phyloP scores from a whole-genome alignment of 2,888 invertebrate genomes.

The Prosopocoilus inquinatus region DNA sequence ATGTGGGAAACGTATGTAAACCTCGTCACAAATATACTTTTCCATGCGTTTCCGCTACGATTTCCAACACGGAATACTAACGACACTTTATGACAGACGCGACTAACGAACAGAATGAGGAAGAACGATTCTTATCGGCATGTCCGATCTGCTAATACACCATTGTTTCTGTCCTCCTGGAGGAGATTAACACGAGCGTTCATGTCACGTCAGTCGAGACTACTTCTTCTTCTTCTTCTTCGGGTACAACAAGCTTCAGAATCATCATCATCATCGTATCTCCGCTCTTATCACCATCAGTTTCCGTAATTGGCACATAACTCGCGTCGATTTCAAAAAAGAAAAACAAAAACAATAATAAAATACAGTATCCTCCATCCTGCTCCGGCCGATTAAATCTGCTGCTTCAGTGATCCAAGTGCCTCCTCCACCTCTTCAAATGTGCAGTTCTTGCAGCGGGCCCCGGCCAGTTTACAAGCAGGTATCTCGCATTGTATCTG shows the following conservation, averaged over 20 bases:
- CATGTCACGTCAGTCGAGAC: not conserved
- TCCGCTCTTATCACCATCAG: no score
- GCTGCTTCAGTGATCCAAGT: no score
- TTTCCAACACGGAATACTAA: not conserved
- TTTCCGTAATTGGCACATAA: no score
- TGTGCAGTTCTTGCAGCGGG: not conserved
- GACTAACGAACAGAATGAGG: constrained; percentile 8
- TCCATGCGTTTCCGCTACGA: not conserved
- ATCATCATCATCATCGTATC: no score
- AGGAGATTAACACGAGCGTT: constrained; percentile 3
- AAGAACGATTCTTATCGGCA: constrained; percentile 6
- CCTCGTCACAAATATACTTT: not conserved
- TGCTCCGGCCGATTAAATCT: no score
- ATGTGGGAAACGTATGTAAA: not conserved
- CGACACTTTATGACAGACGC: not conserved
- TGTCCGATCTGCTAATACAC: constrained; percentile 9
- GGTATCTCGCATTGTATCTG: constrained; percentile 30
- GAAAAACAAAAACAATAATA: no score
- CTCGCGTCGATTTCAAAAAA: no score
- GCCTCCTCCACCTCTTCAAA: no score
- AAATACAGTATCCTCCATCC: no score
- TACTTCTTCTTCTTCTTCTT: no score
- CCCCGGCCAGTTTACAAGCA: constrained; percentile 5
- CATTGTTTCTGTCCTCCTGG: constrained; percentile 2
- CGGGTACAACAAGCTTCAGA: no score